These are phyloP conservation scores for Heteromyza rotundicornis DNA, from an alignment of 2,888 invertebrate species.

Conservation along the genomic window DNA sequence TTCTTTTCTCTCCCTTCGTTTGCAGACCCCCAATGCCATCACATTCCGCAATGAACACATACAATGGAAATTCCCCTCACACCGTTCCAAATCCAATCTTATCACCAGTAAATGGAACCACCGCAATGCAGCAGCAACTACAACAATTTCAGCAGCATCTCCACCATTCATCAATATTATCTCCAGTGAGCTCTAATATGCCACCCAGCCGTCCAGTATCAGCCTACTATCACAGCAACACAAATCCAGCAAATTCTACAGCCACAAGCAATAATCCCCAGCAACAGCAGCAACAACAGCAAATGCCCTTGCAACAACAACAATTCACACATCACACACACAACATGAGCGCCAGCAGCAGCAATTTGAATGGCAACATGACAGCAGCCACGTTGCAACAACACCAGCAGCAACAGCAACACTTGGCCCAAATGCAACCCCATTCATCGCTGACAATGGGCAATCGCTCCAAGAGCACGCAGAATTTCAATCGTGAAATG, in stretches of 20 bases:
- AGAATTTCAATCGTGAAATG: slow-evolving; percentile 53
- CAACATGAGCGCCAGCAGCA: slow-evolving; percentile 53
- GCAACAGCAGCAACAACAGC: slow-evolving; percentile 45
- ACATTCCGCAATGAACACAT: slow-evolving; percentile 54
- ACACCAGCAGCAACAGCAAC: slow-evolving; percentile 38
- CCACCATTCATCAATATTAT: slow-evolving; percentile 24
- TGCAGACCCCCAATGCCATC: slow-evolving; percentile 52
- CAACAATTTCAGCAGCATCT: slow-evolving; percentile 24
- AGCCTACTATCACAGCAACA: slow-evolving; percentile 59
- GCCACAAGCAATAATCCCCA: slow-evolving; percentile 44
- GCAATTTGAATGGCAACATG: slow-evolving; percentile 48
- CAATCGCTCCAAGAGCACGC: slow-evolving; percentile 52
- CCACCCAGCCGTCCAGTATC: slow-evolving; percentile 60
- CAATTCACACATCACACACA: slow-evolving; percentile 47
- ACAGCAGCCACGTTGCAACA: slow-evolving; percentile 42
- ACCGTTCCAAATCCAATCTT: slow-evolving; percentile 42
- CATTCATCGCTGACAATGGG: slow-evolving; percentile 49
- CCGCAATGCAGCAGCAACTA: slow-evolving; percentile 38
- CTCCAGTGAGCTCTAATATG: slow-evolving; percentile 43
- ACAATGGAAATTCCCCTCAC: slow-evolving; percentile 57
- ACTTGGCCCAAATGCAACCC: slow-evolving; percentile 38
- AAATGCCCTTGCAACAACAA: slow-evolving; percentile 47
- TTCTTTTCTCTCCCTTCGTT: slow-evolving; percentile 18
- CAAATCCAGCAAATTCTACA: slow-evolving; percentile 32
- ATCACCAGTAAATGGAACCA: slow-evolving; percentile 44